A percentile compares a stretch with the other conserved stretches of the same genome.
phyloP scores from a whole-genome alignment of 1,140 invertebrate species.

The Diuraphis noxia region DNA sequence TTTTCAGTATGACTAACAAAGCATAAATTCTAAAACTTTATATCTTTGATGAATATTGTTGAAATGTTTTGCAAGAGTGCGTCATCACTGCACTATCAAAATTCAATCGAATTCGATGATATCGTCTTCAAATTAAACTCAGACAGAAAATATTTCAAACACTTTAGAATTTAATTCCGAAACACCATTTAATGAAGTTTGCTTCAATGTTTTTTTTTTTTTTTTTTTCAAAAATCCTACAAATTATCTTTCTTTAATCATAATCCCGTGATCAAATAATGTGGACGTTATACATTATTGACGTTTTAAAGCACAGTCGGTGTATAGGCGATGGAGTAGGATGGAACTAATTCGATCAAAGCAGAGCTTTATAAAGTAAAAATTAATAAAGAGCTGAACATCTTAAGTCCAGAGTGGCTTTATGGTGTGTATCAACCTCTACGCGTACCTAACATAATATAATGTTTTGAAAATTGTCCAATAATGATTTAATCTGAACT shows the following conservation, averaged over 20 bases:
- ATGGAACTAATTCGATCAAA: background rate
- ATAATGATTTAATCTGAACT: background rate
- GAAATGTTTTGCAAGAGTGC: background rate
- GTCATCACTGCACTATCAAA: background rate
- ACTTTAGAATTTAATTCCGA: background rate
- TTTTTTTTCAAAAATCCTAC: background rate
- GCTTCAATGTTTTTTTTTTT: background rate
- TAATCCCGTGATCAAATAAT: background rate
- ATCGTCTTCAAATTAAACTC: background rate
- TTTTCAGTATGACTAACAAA: background rate
- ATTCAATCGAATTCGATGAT: background rate
- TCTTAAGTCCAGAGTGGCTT: background rate
- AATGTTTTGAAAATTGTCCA: background rate
- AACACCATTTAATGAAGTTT: background rate
- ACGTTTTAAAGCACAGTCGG: background rate
- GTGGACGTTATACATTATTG: background rate
- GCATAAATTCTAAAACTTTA: background rate
- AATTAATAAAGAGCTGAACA: background rate
- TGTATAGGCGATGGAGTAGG: background rate
- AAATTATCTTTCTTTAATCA: background rate
- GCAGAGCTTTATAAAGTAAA: constrained; percentile 2
- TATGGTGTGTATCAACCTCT: background rate
- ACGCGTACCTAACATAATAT: background rate
- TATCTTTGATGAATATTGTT: background rate
- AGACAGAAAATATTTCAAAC: background rate